Conservation (phyloP, 2,113 vertebrate species). For the Crotophaga sulcirostris region DNA sequence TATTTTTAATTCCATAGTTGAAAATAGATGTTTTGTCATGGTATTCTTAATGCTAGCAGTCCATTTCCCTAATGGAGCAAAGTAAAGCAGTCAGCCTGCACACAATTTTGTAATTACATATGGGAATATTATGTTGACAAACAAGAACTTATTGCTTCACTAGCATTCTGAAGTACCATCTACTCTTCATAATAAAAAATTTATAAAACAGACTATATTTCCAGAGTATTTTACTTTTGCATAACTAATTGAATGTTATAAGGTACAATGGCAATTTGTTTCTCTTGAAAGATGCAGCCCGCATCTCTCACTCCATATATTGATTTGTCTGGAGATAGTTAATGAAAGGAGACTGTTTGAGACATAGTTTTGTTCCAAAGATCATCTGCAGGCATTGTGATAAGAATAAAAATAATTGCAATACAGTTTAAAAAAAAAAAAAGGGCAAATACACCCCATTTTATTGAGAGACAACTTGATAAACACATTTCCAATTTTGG, state of each 20-base stretch:
- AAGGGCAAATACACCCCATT: background rate
- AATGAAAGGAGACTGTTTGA: background rate
- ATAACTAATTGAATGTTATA: constrained; percentile 31
- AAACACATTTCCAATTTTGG: background rate
- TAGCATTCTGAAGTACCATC: constrained; percentile 20
- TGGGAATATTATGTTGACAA: constrained; percentile 46
- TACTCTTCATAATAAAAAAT: background rate
- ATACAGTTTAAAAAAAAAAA: background rate
- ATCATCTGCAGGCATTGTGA: background rate
- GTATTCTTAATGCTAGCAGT: background rate
- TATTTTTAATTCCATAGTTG: background rate
- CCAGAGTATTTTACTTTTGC: constrained; percentile 33
- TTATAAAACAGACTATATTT: background rate
- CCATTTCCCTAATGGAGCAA: constrained; percentile 26
- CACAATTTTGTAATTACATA: constrained; percentile 6
- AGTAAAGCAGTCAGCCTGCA: background rate
- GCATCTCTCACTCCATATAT: background rate
- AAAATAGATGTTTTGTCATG: background rate
- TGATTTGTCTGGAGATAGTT: background rate
- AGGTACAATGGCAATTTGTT: constrained; percentile 2
- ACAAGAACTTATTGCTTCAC: constrained; percentile 31
- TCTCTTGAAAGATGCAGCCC: constrained; percentile 14
- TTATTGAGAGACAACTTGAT: background rate
- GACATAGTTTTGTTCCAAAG: background rate
- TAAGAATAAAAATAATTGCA: background rate